A percentile compares a stretch with the other conserved stretches of the same genome.
phyloP scores from a whole-genome alignment of 2,797 vertebrate species.

The Allobates femoralis region DNA sequence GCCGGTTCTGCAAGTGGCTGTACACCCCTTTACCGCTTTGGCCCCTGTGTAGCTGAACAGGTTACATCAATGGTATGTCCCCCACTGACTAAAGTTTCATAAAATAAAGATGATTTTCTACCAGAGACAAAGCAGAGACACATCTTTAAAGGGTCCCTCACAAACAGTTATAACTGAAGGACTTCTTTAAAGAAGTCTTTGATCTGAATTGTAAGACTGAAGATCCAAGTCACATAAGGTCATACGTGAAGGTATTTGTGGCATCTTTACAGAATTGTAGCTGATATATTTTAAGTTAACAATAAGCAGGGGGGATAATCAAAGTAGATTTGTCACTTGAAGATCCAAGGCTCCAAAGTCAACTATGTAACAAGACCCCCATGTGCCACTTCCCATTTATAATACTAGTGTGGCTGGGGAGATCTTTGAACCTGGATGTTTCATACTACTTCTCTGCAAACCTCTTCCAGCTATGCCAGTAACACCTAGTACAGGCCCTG shows the following conservation, averaged over 20 bases:
- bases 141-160: not conserved
- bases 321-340: too few relatives aligned
- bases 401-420: not conserved
- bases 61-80: too few relatives aligned
- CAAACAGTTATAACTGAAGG: not conserved
- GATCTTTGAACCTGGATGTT: not conserved
- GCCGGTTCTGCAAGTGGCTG: too few relatives aligned
- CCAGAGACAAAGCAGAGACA: constrained; percentile 1
- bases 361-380: too few relatives aligned
- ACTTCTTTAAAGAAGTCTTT: not conserved
- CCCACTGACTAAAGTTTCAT: not conserved
- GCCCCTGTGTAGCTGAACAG: too few relatives aligned
- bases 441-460: not conserved
- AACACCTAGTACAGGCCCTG: not conserved
- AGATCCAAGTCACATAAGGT: not conserved
- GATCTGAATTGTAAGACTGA: not conserved
- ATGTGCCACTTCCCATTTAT: too few relatives aligned
- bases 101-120: not conserved
- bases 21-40: too few relatives aligned
- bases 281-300: not conserved
- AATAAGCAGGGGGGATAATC: too few relatives aligned
- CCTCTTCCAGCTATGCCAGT: not conserved
- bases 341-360: too few relatives aligned
- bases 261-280: not conserved
- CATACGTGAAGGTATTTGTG: not conserved